phyloP scores from a whole-genome alignment of 2,888 invertebrate genomes.

The Platerodrilus igneus region DNA sequence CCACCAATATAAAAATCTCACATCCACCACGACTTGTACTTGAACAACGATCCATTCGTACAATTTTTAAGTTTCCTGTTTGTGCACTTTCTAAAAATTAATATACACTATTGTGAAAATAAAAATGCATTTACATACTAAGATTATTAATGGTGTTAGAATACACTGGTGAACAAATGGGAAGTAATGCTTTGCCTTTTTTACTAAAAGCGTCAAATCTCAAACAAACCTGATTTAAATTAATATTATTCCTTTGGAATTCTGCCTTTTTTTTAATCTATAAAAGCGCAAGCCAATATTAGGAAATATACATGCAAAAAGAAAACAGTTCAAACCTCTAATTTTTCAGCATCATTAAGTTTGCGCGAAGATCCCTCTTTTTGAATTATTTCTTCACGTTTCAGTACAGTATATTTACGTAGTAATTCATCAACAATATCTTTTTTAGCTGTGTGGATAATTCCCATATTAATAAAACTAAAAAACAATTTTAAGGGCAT shows the following conservation, averaged over 20 bases:
- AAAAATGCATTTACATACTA: too few relatives aligned
- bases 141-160: conserved; percentile 75
- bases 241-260: conserved; percentile 62
- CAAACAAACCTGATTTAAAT: conserved; percentile 74
- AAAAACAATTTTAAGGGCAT: too few relatives aligned
- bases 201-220: conserved; percentile 71
- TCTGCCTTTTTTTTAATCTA: too few relatives aligned
- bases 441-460: conserved; percentile 81
- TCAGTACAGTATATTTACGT: conserved; percentile 54
- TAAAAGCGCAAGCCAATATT: too few relatives aligned
- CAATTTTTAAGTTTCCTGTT: conserved; percentile 79
- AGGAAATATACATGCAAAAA: neutral
- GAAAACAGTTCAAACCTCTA: conserved; percentile 41
- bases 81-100: conserved; percentile 66
- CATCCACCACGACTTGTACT: conserved; percentile 72
- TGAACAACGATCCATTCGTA: conserved; percentile 64
- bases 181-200: conserved; percentile 50
- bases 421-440: conserved; percentile 63
- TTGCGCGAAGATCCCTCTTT: conserved; percentile 37
- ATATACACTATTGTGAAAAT: too few relatives aligned
- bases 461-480: conserved; percentile 79
- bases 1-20: conserved; percentile 76
- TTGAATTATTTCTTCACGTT: conserved; percentile 43
- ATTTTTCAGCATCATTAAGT: conserved; percentile 43
- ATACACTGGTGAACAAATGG: conserved; percentile 66